Percentiles rank a stretch among this genome's conserved stretches.
Evolutionary conservation across 2,113 vertebrate species (phyloP).

Genomic region (Syngnathus scovelli): DNA sequence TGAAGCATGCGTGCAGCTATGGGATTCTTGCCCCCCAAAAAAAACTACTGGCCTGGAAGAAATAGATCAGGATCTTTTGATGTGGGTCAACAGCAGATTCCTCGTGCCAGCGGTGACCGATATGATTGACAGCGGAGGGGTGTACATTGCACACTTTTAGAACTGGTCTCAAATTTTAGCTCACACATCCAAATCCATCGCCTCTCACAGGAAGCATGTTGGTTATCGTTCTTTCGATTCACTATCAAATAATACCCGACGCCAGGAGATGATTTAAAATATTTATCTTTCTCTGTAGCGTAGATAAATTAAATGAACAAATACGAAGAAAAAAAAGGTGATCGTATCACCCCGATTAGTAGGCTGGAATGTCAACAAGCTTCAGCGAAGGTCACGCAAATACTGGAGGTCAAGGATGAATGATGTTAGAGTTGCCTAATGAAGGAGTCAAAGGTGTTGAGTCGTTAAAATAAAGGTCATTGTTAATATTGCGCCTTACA

Average conservation of each 20-base stretch:
- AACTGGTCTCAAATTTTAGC: neutral
- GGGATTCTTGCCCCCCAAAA: neutral
- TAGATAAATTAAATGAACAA: neutral
- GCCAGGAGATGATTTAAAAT: too few relatives aligned
- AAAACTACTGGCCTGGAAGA: neutral
- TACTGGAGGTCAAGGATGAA: conserved; percentile 11
- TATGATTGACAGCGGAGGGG: neutral
- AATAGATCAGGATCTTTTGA: neutral
- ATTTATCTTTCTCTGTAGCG: neutral
- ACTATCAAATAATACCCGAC: neutral
- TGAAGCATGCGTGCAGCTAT: neutral
- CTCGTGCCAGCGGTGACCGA: neutral
- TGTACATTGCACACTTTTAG: neutral
- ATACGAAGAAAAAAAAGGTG: neutral
- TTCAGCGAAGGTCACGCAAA: conserved; percentile 16
- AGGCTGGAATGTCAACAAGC: conserved; percentile 6
- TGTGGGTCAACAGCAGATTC: neutral
- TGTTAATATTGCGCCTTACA: conserved; percentile 18
- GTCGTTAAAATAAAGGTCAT: conserved; percentile 28
- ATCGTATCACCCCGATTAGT: neutral
- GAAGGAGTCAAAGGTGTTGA: conserved; percentile 19
- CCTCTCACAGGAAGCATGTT: neutral
- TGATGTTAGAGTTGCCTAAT: conserved; percentile 18
- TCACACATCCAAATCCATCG: neutral
- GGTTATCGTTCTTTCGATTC: neutral